Evolutionary conservation across 1,140 invertebrate genomes (phyloP).

Genomic region (Yoshiicerus persimilis): DNA sequence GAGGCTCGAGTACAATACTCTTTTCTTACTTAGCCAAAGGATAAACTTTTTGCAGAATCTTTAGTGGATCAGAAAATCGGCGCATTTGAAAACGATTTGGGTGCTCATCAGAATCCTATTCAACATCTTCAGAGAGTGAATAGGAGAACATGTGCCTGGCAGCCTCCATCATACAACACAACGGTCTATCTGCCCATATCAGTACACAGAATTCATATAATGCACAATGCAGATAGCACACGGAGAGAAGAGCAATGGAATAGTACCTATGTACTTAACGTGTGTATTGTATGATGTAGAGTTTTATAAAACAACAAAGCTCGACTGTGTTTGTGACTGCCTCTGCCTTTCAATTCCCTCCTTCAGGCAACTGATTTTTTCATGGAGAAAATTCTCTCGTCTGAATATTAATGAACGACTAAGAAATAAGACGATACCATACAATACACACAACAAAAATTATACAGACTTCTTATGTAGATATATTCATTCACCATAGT

Average conservation of each 20-base stretch:
- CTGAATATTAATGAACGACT: constrained; percentile 42
- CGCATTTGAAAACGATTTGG: constrained; percentile 32
- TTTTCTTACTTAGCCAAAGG: constrained; percentile 15
- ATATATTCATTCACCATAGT: neutral
- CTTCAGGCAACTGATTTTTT: constrained; percentile 24
- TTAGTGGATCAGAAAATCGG: constrained; percentile 37
- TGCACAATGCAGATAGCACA: neutral
- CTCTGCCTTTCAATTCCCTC: constrained; percentile 18
- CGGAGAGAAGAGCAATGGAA: neutral
- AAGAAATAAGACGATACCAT: neutral
- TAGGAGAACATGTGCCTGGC: constrained; percentile 41
- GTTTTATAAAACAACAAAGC: constrained; percentile 1
- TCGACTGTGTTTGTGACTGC: neutral
- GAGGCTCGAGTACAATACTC: neutral
- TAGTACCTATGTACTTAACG: neutral
- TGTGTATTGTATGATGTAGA: neutral
- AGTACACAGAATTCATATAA: neutral
- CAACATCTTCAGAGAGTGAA: neutral
- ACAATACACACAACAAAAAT: neutral
- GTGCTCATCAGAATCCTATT: constrained; percentile 40
- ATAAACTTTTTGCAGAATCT: constrained; percentile 31
- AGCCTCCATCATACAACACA: neutral
- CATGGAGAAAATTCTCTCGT: constrained; percentile 24
- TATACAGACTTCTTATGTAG: neutral
- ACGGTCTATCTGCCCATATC: neutral